phyloP scores from a whole-genome alignment of 2,113 vertebrate genomes.

The Herpailurus yagouaroundi region DNA sequence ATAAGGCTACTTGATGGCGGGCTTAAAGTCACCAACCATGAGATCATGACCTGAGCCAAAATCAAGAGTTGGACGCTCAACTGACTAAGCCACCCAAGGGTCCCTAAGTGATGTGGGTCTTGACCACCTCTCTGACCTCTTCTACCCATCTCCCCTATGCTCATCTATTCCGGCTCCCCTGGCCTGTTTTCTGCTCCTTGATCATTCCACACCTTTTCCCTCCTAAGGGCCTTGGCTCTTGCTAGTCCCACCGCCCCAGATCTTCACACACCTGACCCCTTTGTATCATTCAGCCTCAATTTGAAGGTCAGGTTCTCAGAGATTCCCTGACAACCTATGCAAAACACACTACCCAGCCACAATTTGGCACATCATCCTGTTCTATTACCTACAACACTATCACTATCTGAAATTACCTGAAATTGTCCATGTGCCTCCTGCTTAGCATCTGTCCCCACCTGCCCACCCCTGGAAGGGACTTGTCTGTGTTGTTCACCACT shows the following conservation, averaged over 20 bases:
- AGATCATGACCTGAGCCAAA: no score
- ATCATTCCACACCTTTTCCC: not conserved
- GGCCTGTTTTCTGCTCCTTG: not conserved
- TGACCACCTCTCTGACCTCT: not conserved
- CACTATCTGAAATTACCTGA: not conserved
- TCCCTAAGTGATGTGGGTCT: not conserved
- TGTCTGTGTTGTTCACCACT: not conserved
- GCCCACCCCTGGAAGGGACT: not conserved
- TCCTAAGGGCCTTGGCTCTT: not conserved
- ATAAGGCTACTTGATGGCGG: not conserved
- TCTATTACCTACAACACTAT: not conserved
- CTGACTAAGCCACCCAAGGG: no score
- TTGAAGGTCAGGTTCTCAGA: not conserved
- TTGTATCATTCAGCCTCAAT: not conserved
- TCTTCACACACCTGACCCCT: not conserved
- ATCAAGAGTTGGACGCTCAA: no score
- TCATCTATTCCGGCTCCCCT: not conserved
- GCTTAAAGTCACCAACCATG: no score
- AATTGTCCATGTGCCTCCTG: not conserved
- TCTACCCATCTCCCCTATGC: not conserved
- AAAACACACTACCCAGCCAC: not conserved
- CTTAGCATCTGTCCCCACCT: not conserved
- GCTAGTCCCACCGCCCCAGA: not conserved
- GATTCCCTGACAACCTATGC: not conserved
- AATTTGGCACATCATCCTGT: not conserved